A percentile compares a stretch with the other conserved stretches of the same genome.
Evolutionary conservation across 2,888 invertebrate species (phyloP).

Genomic region (Cryptocephalus primarius): DNA sequence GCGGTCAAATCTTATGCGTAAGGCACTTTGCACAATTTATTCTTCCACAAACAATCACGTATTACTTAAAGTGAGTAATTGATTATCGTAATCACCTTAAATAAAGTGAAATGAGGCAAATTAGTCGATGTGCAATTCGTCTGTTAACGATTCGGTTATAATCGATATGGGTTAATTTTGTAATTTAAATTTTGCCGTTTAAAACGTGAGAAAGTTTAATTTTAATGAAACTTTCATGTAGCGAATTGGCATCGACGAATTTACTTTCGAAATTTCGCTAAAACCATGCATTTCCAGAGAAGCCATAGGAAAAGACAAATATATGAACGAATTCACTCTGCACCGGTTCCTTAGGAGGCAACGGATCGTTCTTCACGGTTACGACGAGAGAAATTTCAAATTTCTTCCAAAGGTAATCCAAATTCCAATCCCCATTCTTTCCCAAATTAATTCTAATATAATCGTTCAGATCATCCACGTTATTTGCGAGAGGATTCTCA

Average conservation of each 20-base stretch:
- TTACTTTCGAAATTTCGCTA: background rate
- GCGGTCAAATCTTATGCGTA: conserved; percentile 70
- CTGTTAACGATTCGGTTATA: too few relatives aligned
- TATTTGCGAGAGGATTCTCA: conserved; percentile 65
- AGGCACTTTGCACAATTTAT: conserved; percentile 73
- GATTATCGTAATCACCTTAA: background rate
- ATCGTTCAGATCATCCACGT: conserved; percentile 57
- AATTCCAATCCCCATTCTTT: background rate
- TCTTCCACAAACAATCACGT: conserved; percentile 64
- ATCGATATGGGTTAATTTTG: too few relatives aligned
- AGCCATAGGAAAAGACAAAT: conserved; percentile 36
- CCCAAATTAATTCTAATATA: background rate
- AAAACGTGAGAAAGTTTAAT: too few relatives aligned
- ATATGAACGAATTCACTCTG: conserved; percentile 52
- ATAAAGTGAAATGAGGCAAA: background rate
- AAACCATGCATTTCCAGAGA: conserved; percentile 24
- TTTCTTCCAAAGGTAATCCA: conserved; percentile 62
- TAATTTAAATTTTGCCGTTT: background rate
- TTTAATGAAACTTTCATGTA: too few relatives aligned
- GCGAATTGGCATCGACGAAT: too few relatives aligned
- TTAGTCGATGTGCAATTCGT: too few relatives aligned
- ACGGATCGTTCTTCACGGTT: conserved; percentile 61
- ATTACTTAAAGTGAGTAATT: conserved; percentile 49
- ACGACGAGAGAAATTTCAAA: conserved; percentile 64
- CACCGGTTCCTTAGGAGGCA: conserved; percentile 61